Conservation (phyloP, 2,113 vertebrate species). For the Thalassarche chlororhynchos region DNA sequence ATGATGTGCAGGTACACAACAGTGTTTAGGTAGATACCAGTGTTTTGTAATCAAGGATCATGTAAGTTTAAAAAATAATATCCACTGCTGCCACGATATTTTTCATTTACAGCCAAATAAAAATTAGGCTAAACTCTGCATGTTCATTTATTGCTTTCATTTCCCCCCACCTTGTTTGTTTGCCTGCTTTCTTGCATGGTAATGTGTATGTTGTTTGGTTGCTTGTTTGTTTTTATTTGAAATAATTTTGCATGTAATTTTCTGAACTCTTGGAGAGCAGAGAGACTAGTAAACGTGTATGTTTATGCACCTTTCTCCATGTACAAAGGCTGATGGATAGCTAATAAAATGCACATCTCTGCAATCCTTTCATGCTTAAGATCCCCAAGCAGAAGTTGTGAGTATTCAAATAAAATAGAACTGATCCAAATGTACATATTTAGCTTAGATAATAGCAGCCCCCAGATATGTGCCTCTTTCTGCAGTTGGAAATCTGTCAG, state of each 20-base stretch:
- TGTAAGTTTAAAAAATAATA: background rate
- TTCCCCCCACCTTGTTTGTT: background rate
- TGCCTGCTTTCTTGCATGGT: background rate
- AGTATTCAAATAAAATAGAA: conserved; percentile 44
- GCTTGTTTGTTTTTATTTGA: conserved; percentile 27
- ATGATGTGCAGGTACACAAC: background rate
- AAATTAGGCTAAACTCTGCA: background rate
- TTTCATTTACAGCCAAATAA: conserved; percentile 29
- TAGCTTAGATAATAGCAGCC: conserved; percentile 36
- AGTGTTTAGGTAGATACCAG: background rate
- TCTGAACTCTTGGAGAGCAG: background rate
- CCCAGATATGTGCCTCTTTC: conserved; percentile 7
- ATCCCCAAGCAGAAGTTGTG: conserved; percentile 18
- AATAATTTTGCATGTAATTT: conserved; percentile 33
- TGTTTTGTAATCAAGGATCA: conserved; percentile 20
- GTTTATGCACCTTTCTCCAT: conserved; percentile 13
- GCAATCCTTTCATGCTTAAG: conserved; percentile 32
- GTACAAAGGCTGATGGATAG: conserved; percentile 8
- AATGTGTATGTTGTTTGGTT: background rate
- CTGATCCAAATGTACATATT: conserved; percentile 50
- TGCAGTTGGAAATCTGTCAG: conserved; percentile 51
- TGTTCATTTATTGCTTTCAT: background rate
- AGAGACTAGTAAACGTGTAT: background rate
- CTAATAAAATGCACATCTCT: conserved; percentile 22
- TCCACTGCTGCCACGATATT: background rate